A percentile compares a stretch with the other conserved stretches of the same genome.
Evolutionary conservation across 2,113 vertebrate species (phyloP).

Genomic region (Mustelus asterias): DNA sequence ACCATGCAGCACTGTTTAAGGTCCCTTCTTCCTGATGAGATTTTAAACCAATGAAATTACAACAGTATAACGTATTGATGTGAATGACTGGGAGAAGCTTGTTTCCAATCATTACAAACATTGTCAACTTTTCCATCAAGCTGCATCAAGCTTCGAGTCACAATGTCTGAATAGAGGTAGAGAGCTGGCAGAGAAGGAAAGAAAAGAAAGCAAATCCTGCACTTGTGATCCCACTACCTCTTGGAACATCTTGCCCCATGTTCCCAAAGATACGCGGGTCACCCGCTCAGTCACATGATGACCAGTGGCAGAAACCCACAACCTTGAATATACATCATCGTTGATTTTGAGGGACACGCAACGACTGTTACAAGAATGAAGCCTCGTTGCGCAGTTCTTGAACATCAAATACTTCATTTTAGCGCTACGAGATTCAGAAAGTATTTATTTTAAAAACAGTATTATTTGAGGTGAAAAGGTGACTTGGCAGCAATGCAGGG

Average conservation of each 20-base stretch:
- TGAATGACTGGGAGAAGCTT: background rate
- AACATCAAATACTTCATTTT: background rate
- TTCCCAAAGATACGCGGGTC: background rate
- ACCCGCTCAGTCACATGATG: background rate
- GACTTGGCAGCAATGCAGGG: background rate
- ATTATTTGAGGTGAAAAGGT: background rate
- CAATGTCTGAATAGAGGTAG: background rate
- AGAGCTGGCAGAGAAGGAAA: background rate
- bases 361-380: background rate
- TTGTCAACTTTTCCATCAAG: background rate
- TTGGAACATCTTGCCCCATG: background rate
- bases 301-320: background rate
- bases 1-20: background rate
- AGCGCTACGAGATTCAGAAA: background rate
- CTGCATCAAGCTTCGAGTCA: background rate
- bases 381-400: background rate
- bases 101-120: background rate
- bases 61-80: background rate
- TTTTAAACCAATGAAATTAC: slow-evolving; percentile 23
- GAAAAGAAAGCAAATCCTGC: background rate
- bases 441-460: background rate
- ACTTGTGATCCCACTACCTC: background rate
- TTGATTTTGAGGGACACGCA: background rate
- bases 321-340: background rate
- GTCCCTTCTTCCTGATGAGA: slow-evolving; percentile 39